Base-by-base conservation (phyloP, 2,888 invertebrate genomes). In the Tromatobia lineatoria region DNA sequence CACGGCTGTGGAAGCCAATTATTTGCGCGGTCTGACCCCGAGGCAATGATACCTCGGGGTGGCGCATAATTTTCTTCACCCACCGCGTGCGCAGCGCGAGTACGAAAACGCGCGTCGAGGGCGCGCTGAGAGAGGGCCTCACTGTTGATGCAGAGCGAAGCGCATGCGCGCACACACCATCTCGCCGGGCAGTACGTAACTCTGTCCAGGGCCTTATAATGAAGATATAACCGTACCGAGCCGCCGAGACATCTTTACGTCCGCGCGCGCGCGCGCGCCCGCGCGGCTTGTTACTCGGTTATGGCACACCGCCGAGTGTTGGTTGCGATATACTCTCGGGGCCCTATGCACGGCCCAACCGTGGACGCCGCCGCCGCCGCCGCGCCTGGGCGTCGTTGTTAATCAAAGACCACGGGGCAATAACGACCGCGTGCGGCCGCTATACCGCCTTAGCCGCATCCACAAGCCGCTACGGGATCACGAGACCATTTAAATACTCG, bases 191-290 rank as follows among this genome's bases (percentile, higher is more conserved):
- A 92, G 91, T 93, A 92, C 91, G 92, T 93, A 92, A 93, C 91
- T 93, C 90, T 91, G 85, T 87, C 88, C 80, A 34, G 81, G 64
- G 83, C 75, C 86, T 91, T 91, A 91, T 93, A 93, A 93, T 93
- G 92, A 93, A 93, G 93, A 93, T 93, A 92, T 91, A 93, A 93
- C 92, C 91, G 88, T 90, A 90, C 88, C 89, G 88, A 90, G 89
- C 89, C 83, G 90, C 88, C 91, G 90, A 92, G 92, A 93, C 93
- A 93, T 92, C 91, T 93, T 93, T 92, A 93, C 92, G 92, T 91
- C 83, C 89, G 85, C 87, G 85, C 86, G 80, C 89, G 85, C 86
- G 84, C 85, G 82, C 88, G 80, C 89, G 85, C 86, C 83, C 85
- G 82, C 88, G 88, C 89, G 83, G 90, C 91, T 92, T 89, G 92